phyloP scores from a whole-genome alignment of 2,113 vertebrate species.

The Aplodontia rufa region DNA sequence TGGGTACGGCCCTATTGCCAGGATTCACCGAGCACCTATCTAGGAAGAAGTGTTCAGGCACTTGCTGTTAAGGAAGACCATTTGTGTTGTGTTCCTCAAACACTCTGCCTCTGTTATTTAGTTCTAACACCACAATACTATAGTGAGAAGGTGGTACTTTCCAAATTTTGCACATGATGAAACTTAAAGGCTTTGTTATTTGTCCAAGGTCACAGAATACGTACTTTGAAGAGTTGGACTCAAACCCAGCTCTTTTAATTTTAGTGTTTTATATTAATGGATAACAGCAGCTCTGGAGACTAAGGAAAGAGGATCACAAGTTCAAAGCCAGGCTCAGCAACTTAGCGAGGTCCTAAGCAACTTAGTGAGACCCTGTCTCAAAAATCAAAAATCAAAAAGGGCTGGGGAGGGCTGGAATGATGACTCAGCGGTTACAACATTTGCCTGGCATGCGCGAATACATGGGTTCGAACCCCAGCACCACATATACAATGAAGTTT shows the following conservation, averaged over 20 bases:
- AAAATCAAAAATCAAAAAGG: too few relatives aligned
- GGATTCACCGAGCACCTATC: neutral
- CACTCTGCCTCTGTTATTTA: neutral
- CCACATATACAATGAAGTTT: too few relatives aligned
- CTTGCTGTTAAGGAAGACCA: neutral
- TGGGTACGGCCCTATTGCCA: too few relatives aligned
- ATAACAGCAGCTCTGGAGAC: too few relatives aligned
- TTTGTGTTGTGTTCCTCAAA: neutral
- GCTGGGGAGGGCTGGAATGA: too few relatives aligned
- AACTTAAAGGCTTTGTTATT: neutral
- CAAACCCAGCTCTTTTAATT: neutral
- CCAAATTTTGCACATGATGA: neutral
- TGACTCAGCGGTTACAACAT: too few relatives aligned
- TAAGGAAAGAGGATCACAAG: too few relatives aligned
- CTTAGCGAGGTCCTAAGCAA: too few relatives aligned
- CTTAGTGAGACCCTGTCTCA: too few relatives aligned
- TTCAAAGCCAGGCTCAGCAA: too few relatives aligned
- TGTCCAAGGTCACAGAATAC: neutral
- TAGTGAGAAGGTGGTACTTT: neutral
- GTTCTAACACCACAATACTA: neutral
- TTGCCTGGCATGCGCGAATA: too few relatives aligned
- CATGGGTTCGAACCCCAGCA: too few relatives aligned
- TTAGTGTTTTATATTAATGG: neutral
- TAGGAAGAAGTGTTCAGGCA: neutral
- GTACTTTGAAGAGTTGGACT: neutral